Percentiles rank a stretch among this genome's conserved stretches.
phyloP scores from a whole-genome alignment of 2,797 vertebrate species.

The Manis javanica region DNA sequence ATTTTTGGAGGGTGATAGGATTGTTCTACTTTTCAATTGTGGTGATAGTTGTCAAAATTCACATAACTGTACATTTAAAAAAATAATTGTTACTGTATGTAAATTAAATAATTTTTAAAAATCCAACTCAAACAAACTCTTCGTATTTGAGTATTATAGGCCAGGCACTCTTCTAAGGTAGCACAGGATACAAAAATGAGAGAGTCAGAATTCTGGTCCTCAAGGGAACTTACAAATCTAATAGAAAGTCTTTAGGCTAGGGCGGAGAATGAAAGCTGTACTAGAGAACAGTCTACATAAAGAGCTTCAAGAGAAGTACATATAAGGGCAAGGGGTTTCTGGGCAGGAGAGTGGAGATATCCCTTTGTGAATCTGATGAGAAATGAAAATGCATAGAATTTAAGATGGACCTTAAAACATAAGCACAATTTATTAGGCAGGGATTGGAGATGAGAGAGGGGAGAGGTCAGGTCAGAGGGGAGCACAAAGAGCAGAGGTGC shows the following conservation, averaged over 20 bases:
- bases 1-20: background rate
- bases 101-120: background rate
- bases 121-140: background rate
- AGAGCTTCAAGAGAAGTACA: background rate
- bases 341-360: background rate
- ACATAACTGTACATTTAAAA: background rate
- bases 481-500: background rate
- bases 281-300: background rate
- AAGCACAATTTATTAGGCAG: background rate
- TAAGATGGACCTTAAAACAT: background rate
- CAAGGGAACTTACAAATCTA: background rate
- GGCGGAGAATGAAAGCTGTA: background rate
- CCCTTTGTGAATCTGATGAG: background rate
- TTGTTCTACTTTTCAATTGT: background rate
- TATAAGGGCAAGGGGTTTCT: background rate
- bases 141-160: background rate
- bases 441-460: background rate
- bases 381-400: background rate
- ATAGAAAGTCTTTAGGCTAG: background rate
- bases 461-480: background rate
- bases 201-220: background rate
- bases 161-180: background rate
- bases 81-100: background rate
- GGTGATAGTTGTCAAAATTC: conserved; percentile 3
- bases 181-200: background rate